Base-by-base conservation (phyloP, 2,888 invertebrate genomes). In the Leucophenga maculata region DNA sequence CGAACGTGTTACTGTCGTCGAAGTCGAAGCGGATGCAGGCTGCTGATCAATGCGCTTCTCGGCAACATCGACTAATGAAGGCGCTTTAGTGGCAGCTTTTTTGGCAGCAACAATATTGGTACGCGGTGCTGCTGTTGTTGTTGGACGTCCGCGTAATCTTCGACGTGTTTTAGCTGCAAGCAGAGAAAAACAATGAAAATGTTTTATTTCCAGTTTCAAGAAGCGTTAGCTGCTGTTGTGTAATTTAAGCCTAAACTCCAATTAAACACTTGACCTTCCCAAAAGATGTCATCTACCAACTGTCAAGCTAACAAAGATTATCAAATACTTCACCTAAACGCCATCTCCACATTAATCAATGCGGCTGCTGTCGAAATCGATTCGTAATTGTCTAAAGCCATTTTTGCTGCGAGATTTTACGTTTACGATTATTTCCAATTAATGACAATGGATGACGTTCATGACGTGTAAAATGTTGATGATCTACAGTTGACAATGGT, bases 1-100 rank as follows among this genome's bases (percentile, higher is more conserved):
- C 86, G 94, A 90, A 88, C 94, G 91, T 87, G 92, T 90, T n/a
- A 92, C 92, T 46, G 77, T 78, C 1, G 82, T 82, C 18, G 84
- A 76, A 59, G 79, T 75, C 9, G 87, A 92, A 46, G 84, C 78
- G 16, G 86, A 92, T 90, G 68, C 92, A 89, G 71, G 91, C 90
- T 71, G 92, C 90, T 86, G 92, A 91, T 89, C 93, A 90, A 86
- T 92, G 90, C 84, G 89, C 86, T 84, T 86, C 74, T 85, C 86
- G 57, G 80, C 87, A 11, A 74, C 79, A 1, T 65, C 66, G 0
- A 48, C 62, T 0, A 26, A 26, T 26, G 26, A 26, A 26, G 81
- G 76, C 8, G 77, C 69, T 68, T 78, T 76, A 4, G 80, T 80
- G 59, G 39, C 11, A 1, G 78, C 77, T 69, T 85, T 88, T 75